These are phyloP conservation scores for Microchirus variegatus DNA, from an alignment of 2,797 vertebrate species.

Conservation along the genomic window DNA sequence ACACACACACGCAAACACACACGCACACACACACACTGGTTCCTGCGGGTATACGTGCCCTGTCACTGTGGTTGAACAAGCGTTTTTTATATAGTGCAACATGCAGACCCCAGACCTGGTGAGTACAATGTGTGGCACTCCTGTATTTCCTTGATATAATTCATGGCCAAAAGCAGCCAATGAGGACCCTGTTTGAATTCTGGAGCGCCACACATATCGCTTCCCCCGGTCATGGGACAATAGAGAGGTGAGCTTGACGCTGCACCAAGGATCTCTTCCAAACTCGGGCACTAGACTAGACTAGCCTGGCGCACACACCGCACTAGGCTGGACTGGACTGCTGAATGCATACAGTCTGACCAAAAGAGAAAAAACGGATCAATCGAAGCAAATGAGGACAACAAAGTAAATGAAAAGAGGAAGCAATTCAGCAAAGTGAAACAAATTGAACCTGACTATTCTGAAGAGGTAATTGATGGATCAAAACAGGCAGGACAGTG, in stretches of 20 bases:
- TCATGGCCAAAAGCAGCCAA: conserved; percentile 75
- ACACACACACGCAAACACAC: conserved; percentile 57
- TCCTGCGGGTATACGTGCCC: conserved; percentile 71
- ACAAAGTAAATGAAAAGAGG: conserved; percentile 51
- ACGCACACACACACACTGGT: conserved; percentile 68
- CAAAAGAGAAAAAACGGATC: conserved; percentile 48
- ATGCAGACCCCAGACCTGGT: conserved; percentile 65
- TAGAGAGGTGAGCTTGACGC: conserved; percentile 47
- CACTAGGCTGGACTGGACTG: conserved; percentile 68
- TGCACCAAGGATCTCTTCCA: conserved; percentile 48
- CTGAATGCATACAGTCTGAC: conserved; percentile 37
- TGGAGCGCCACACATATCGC: conserved; percentile 65
- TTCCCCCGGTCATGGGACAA: conserved; percentile 62
- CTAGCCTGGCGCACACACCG: conserved; percentile 58
- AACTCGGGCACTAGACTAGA: conserved; percentile 46
- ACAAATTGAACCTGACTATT: conserved; percentile 53
- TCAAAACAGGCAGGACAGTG: conserved; percentile 46
- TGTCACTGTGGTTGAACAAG: conserved; percentile 48
- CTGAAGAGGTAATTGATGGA: conserved; percentile 42
- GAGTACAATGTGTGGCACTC: conserved; percentile 62
- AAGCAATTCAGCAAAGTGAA: conserved; percentile 43
- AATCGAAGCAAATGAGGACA: conserved; percentile 53
- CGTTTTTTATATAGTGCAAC: conserved; percentile 50
- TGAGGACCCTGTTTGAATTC: conserved; percentile 82
- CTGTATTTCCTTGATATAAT: conserved; percentile 79